These are phyloP conservation scores for Epizoanthus scotinus DNA, from an alignment of 92 coral and sea anemone species.

Conservation along the genomic window DNA sequence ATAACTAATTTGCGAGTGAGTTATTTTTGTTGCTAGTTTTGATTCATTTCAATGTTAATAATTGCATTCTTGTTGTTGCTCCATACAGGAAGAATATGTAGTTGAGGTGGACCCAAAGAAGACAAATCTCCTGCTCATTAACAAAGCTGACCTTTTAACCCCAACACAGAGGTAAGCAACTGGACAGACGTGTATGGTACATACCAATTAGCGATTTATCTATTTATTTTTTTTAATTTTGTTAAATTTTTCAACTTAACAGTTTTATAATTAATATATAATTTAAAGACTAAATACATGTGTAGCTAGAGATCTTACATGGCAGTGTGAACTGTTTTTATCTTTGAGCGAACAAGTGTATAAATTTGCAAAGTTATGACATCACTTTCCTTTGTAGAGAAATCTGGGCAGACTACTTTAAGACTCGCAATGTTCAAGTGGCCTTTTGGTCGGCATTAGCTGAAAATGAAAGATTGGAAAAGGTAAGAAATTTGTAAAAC, in stretches of 20 bases:
- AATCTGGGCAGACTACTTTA: conserved; percentile 83
- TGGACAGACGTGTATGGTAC: too few relatives aligned
- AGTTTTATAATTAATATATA: too few relatives aligned
- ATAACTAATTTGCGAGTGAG: too few relatives aligned
- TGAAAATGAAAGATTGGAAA: conserved; percentile 74
- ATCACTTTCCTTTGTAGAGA: conserved; percentile 45
- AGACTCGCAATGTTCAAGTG: conserved; percentile 58
- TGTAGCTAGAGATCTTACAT: too few relatives aligned
- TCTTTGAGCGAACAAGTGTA: too few relatives aligned
- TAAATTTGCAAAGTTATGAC: too few relatives aligned
- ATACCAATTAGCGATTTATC: too few relatives aligned
- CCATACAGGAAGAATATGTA: conserved; percentile 80
- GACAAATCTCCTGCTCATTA: conserved; percentile 80
- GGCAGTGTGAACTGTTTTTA: too few relatives aligned
- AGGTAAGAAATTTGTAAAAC: conserved; percentile 24
- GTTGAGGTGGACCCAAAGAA: conserved; percentile 73
- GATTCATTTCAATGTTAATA: not conserved
- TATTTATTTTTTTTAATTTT: too few relatives aligned
- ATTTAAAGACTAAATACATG: too few relatives aligned
- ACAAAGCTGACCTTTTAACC: conserved; percentile 93
- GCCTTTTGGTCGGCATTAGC: conserved; percentile 94
- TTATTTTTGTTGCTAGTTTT: too few relatives aligned
- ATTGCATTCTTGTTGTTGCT: not conserved
- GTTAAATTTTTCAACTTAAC: too few relatives aligned
- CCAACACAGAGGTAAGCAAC: conserved; percentile 74